Base-by-base conservation (phyloP, 2,113 vertebrate species). In the Erpornis zantholeuca region DNA sequence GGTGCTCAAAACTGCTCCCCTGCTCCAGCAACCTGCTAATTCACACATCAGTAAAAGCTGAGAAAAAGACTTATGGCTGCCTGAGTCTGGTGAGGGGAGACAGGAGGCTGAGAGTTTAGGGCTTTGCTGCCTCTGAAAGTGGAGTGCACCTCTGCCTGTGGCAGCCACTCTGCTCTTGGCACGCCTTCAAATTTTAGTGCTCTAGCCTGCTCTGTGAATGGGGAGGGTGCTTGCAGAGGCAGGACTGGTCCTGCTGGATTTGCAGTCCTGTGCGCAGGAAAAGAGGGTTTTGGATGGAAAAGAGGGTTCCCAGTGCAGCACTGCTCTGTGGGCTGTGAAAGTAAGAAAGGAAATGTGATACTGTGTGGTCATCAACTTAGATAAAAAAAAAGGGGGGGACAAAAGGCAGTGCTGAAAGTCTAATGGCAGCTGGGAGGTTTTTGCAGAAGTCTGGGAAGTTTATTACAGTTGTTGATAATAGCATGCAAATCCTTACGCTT, bases 401-500 rank as follows among this genome's bases (percentile, higher is more conserved):
- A n/a, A 40, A 68, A 68, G 25, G 7, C 6, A 9, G 40, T 20
- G 40, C 59, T 78, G 83, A 45, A 18, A 72, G 52, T 95, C 92
- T 72, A 63, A 59, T 72, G 59, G 61, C 42, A 88, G 50, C 60
- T 4, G 6, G 29, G 36, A 83, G 31, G 20, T 65, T 94, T 88
- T 91, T 94, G 54, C 50, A 38, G 44, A 75, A 88, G 71, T 75
- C 60, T 86, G 21, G 22, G 7, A 86, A 80, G 33, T 96, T 96
- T 93, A 31, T 85, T 75, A n/a, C 9, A 3, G 42, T 84, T 81
- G 81, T 92, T 96, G 79, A 52, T 96, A 92, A 90, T 73, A 80
- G 54, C 69, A 84, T 82, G 84, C 59, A 96, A 94, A 94, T 94
- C 88, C 86, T 64, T 71, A 38, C 16, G 33, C 76, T 96, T 96